Percentiles rank a stretch among this genome's conserved stretches.
phyloP scores from a whole-genome alignment of 35 echinoderm and acorn worm genomes.

The Lytechinus variegatus region DNA sequence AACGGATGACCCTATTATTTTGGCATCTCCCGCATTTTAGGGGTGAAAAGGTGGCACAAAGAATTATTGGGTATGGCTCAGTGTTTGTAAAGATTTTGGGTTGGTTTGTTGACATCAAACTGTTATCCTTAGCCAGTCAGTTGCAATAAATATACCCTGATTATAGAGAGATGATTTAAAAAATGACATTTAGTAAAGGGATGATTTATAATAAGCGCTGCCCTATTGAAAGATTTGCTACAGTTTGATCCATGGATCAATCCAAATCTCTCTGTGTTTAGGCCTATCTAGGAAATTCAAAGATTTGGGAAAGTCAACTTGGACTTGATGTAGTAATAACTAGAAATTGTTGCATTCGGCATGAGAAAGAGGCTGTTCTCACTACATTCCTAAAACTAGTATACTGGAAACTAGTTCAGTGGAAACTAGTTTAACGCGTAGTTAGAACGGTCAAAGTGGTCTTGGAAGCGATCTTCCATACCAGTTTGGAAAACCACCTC shows the following conservation, averaged over 20 bases:
- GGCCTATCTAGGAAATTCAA: no score
- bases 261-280: no score
- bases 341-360: no score
- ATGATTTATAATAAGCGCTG: background rate
- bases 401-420: no score
- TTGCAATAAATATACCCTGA: conserved; percentile 5
- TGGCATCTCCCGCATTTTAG: background rate
- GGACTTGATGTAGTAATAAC: no score
- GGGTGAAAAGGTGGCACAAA: background rate
- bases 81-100: background rate
- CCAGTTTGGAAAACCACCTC: no score
- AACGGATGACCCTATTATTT: background rate
- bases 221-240: background rate
- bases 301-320: background rate
- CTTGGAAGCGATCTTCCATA: no score
- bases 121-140: background rate
- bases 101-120: background rate
- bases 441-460: no score
- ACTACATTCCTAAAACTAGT: no score
- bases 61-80: background rate
- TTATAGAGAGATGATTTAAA: background rate
- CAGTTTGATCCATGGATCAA: no score
- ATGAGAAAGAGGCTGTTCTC: no score
- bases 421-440: no score
- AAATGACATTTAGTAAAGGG: background rate